Conservation (phyloP, 2,888 invertebrate genomes). For the Coelopa pilipes region DNA sequence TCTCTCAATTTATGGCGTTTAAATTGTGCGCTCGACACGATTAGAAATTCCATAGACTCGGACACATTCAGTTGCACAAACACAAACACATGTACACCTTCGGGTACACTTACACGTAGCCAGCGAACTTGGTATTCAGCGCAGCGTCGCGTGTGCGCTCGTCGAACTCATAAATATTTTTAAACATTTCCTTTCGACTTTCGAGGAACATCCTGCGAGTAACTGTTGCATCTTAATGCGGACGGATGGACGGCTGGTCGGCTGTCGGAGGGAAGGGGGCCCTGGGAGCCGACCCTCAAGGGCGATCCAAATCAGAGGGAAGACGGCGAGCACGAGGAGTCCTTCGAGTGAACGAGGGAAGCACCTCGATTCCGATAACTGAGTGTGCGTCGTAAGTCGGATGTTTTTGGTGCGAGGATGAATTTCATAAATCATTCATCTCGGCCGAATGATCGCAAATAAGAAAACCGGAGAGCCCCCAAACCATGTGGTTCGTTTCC, state of each 20-base stretch:
- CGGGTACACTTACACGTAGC: background rate
- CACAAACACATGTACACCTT: background rate
- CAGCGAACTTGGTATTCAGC: constrained; percentile 19
- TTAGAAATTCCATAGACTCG: constrained; percentile 30
- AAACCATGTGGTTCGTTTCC: no score
- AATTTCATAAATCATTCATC: no score
- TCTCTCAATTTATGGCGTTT: constrained; percentile 30
- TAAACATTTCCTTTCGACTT: background rate
- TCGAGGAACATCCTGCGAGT: constrained; percentile 6
- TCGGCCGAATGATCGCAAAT: no score
- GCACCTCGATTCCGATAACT: no score
- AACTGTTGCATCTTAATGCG: background rate
- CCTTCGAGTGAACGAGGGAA: no score
- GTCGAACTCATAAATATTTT: constrained; percentile 11
- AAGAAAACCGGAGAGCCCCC: no score
- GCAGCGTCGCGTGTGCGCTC: background rate
- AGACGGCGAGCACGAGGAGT: no score
- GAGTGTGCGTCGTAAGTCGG: no score
- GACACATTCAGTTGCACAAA: background rate
- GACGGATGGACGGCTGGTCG: background rate
- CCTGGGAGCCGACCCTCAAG: no score
- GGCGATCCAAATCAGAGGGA: no score
- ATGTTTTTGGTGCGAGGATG: no score
- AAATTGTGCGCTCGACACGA: constrained; percentile 31
- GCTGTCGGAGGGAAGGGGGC: no score